A percentile compares a stretch with the other conserved stretches of the same genome.
These are phyloP conservation scores for Penaeus vannamei DNA, from an alignment of 1,140 invertebrate species.

Conservation along the genomic window DNA sequence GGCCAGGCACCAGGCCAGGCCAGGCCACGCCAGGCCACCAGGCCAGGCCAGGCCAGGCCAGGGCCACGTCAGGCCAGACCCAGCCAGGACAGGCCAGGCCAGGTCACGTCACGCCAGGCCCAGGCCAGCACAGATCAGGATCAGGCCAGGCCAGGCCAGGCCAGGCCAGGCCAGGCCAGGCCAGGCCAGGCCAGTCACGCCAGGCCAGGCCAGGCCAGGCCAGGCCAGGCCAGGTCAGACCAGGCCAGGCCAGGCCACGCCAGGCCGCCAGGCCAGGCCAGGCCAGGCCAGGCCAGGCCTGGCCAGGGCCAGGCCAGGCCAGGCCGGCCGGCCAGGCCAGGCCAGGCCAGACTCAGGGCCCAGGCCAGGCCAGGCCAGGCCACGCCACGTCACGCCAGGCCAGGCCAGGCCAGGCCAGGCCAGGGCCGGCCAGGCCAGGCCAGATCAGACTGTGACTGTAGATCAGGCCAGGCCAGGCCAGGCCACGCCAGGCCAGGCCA, in stretches of 20 bases:
- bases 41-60: neutral
- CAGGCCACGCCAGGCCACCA: conserved; percentile 53
- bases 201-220: conserved; percentile 43
- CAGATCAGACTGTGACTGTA: neutral
- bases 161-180: conserved; percentile 44
- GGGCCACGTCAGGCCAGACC: conserved; percentile 36
- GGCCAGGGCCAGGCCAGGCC: conserved; percentile 39
- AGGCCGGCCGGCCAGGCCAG: no score
- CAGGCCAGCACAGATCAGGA: conserved; percentile 49
- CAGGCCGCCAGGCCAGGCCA: conserved; percentile 43
- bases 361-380: conserved; percentile 20
- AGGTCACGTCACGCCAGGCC: conserved; percentile 58
- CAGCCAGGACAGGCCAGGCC: conserved; percentile 54
- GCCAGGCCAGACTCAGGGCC: conserved; percentile 57
- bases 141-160: conserved; percentile 52
- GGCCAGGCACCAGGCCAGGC: conserved; percentile 46
- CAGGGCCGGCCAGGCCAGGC: conserved; percentile 20
- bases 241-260: conserved; percentile 46
- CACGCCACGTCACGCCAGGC: conserved; percentile 47
- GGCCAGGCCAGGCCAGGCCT: conserved; percentile 53
- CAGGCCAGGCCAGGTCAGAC: conserved; percentile 10
- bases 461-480: conserved; percentile 27
- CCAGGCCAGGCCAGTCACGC: conserved; percentile 27
- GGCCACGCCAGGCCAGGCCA: conserved; percentile 52
- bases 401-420: no score